Percentiles rank a stretch among this genome's conserved stretches.
These are phyloP conservation scores for Anguilla pacifica DNA, from an alignment of 2,797 vertebrate species.

Conservation along the genomic window DNA sequence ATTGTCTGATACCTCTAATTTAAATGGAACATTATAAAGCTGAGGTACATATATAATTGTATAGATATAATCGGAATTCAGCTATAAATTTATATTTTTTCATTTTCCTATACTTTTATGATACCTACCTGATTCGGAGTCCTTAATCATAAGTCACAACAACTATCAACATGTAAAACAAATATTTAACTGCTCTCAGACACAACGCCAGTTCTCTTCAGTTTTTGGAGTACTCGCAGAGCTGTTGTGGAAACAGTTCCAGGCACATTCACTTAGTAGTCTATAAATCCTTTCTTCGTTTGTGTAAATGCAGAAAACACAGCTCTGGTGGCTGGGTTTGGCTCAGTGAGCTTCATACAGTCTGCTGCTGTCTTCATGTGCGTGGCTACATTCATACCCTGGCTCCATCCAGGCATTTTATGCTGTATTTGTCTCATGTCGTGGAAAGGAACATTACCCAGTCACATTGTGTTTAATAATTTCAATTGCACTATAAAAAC, in stretches of 20 bases:
- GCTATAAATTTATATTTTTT: not conserved
- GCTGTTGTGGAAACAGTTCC: not conserved
- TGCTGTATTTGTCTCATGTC: not conserved
- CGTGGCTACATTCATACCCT: not conserved
- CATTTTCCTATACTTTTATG: not conserved
- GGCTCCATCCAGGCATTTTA: not conserved
- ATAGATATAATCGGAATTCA: not conserved
- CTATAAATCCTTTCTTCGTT: slow-evolving; percentile 2
- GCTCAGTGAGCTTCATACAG: not conserved
- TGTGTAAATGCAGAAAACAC: slow-evolving; percentile 10
- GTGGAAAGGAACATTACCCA: not conserved
- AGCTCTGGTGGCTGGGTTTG: not conserved
- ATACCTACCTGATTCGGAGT: not conserved
- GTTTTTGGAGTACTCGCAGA: not conserved
- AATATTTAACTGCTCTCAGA: not conserved
- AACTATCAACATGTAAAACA: not conserved
- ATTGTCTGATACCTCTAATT: slow-evolving; percentile 13
- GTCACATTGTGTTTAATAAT: not conserved
- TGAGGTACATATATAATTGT: slow-evolving; percentile 19
- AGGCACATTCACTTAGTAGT: not conserved
- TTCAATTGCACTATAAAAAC: not conserved
- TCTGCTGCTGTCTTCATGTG: not conserved
- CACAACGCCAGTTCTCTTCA: not conserved
- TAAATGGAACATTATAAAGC: slow-evolving; percentile 29
- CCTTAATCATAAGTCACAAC: not conserved